phyloP scores from a whole-genome alignment of 2,797 vertebrate species.

The Chelon labrosus region DNA sequence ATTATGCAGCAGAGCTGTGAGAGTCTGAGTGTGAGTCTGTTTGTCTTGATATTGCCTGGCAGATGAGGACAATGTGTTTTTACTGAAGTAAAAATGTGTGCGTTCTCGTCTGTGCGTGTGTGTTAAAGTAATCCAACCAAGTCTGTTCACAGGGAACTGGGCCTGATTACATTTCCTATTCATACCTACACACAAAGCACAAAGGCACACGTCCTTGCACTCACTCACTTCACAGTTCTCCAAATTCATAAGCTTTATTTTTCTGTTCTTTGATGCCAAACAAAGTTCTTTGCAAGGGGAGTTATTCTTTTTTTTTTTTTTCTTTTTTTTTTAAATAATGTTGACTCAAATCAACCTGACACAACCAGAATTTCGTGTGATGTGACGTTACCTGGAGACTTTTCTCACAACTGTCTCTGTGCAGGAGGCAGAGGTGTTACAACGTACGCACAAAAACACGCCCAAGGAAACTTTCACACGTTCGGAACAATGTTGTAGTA shows the following conservation, averaged over 20 bases:
- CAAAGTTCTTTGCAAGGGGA: neutral
- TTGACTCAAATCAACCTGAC: constrained; percentile 11
- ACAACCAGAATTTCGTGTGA: constrained; percentile 10
- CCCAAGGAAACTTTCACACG: neutral
- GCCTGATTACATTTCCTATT: constrained; percentile 76
- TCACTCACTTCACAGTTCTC: neutral
- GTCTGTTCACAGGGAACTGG: constrained; percentile 37
- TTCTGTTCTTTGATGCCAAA: neutral
- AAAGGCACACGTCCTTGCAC: neutral
- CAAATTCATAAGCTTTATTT: constrained; percentile 1
- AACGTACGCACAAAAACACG: neutral
- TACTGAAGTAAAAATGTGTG: constrained; percentile 22
- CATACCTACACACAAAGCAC: constrained; percentile 10
- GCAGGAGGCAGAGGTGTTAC: constrained; percentile 28
- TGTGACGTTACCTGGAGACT: constrained; percentile 13
- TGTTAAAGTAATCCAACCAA: constrained; percentile 52
- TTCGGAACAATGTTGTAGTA: neutral
- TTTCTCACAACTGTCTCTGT: constrained; percentile 16
- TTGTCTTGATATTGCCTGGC: constrained; percentile 16
- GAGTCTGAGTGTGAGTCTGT: constrained; percentile 9
- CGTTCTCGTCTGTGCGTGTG: neutral
- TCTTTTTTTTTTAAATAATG: neutral
- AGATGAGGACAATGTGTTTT: constrained; percentile 17
- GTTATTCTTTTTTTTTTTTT: constrained; percentile 4
- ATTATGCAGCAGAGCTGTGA: constrained; percentile 33